phyloP scores from a whole-genome alignment of 1,140 invertebrate species.

The Drosophila nikananu region DNA sequence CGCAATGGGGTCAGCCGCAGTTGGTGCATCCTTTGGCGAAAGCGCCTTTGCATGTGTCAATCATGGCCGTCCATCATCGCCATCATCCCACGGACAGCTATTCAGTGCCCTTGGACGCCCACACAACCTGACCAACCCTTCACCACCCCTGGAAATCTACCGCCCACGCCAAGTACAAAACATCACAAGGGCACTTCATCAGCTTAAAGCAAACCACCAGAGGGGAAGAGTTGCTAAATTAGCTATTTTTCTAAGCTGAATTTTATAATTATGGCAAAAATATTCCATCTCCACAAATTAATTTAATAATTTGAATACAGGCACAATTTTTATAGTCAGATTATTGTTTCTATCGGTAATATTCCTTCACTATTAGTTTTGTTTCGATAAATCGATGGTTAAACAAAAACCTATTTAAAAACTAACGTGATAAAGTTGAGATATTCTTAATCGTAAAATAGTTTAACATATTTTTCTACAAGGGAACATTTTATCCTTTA shows the following conservation, averaged over 20 bases:
- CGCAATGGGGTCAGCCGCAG: slow-evolving; percentile 44
- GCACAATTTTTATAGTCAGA: too few relatives aligned
- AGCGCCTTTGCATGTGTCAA: slow-evolving; percentile 51
- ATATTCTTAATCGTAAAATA: too few relatives aligned
- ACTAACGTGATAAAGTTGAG: too few relatives aligned
- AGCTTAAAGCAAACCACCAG: slow-evolving; percentile 35
- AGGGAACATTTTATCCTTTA: too few relatives aligned
- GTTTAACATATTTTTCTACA: too few relatives aligned
- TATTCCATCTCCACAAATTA: background rate
- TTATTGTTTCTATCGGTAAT: background rate
- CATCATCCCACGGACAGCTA: slow-evolving; percentile 24
- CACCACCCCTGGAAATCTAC: background rate
- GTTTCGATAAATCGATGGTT: too few relatives aligned
- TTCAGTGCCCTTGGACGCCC: slow-evolving; percentile 11
- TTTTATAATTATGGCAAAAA: background rate
- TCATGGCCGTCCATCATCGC: slow-evolving; percentile 33
- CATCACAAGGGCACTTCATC: slow-evolving; percentile 43
- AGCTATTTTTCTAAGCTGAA: background rate
- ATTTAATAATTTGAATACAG: background rate
- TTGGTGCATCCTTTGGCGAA: slow-evolving; percentile 33
- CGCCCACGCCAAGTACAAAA: background rate
- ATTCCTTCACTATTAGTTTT: too few relatives aligned
- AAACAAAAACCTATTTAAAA: too few relatives aligned
- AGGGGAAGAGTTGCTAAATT: background rate
- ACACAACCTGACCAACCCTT: background rate